Evolutionary conservation across 2,888 invertebrate genomes (phyloP), one percentile per base, ranked within the genome.

Genomic region (Beris chalybata): DNA sequence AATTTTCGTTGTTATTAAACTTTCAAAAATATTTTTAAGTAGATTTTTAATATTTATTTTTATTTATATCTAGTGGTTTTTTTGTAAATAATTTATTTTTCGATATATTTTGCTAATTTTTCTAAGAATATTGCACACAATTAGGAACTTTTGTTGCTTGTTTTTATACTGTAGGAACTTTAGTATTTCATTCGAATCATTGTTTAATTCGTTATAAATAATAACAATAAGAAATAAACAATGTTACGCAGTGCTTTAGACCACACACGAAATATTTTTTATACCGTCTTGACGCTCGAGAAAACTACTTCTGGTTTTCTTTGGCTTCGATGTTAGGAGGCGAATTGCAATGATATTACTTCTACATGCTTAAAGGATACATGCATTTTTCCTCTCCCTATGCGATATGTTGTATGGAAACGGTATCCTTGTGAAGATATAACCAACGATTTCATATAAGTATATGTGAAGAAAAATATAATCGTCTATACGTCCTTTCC

Each of bases 281-380:
- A 61, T 61, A 65, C 65, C 67, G 70, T 69, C 71, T 70, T 69
- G 69, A 69, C 65, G 69, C 66, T 68, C 70, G 67, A 70, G 67
- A 69, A 66, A 71, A 71, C 69, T 69, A 69, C 71, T 70, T 71
- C 71, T 71, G 70, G 68, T 66, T 69, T 71, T 70, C 67, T 67
- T 61, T 64, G 47, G 59, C 66, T 66, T 61, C 52, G 61, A 69
- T 59, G 57, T 64, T 61, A 47, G 61, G 61, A 64, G 66, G 58
- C 66, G 64, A 66, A 67, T 65, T 69, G 69, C 69, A 69, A 67
- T 67, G 65, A 67, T 67, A 69, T 69, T 69, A 69, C 69, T 69
- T 67, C 67, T 65, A 65, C 65, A 65, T 65, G 57, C 65, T 65
- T 65, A 65, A 65, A 58, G 65, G 65, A 65, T 65, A 65, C 65